These are phyloP conservation scores for Griposia aprilina DNA, from an alignment of 2,888 invertebrate genomes.

Conservation along the genomic window DNA sequence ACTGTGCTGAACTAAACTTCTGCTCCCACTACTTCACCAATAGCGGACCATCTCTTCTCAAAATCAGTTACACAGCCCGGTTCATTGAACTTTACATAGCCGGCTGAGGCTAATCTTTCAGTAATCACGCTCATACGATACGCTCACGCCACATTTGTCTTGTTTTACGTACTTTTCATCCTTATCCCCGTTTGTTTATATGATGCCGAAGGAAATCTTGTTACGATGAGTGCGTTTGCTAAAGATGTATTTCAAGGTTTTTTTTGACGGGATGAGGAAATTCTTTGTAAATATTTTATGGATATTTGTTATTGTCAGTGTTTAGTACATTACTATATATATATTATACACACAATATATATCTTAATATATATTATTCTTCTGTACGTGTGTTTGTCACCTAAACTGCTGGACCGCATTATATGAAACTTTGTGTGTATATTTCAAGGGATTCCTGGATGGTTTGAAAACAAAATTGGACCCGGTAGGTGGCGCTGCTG, in stretches of 20 bases:
- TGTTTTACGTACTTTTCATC: constrained; percentile 64
- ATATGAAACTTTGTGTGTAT: too few relatives aligned
- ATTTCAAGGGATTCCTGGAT: too few relatives aligned
- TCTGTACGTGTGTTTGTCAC: too few relatives aligned
- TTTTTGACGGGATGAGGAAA: background rate
- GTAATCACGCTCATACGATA: constrained; percentile 70
- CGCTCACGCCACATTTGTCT: constrained; percentile 67
- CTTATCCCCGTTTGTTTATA: constrained; percentile 39
- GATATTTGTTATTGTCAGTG: constrained; percentile 1
- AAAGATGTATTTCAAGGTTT: constrained; percentile 53
- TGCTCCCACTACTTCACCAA: constrained; percentile 26
- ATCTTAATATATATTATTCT: too few relatives aligned
- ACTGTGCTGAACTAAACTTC: constrained; percentile 50
- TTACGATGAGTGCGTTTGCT: constrained; percentile 51
- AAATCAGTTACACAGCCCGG: constrained; percentile 70
- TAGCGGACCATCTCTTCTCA: constrained; percentile 61
- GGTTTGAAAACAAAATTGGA: too few relatives aligned
- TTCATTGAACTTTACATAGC: constrained; percentile 72
- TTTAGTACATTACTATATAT: background rate
- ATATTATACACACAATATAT: too few relatives aligned
- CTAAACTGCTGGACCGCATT: too few relatives aligned
- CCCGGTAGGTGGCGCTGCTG: too few relatives aligned
- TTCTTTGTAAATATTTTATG: constrained; percentile 2
- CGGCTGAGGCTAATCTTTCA: constrained; percentile 69
- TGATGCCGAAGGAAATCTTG: constrained; percentile 55